Conservation (phyloP, 2,113 vertebrate genomes). For the Parus major region DNA sequence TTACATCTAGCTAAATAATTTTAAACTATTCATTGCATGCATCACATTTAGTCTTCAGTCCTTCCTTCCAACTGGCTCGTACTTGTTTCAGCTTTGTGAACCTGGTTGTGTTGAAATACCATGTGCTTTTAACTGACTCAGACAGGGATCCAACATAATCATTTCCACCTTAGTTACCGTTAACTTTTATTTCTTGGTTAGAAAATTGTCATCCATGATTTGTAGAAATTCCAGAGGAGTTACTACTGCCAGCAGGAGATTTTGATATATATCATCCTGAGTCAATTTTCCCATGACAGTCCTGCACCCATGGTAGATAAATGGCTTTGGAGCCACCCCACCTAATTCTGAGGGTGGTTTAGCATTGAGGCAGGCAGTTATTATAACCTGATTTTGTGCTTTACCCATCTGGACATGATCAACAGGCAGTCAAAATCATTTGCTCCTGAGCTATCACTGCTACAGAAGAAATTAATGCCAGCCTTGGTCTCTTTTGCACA, state of each 20-base stretch:
- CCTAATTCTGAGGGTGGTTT: background rate
- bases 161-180: background rate
- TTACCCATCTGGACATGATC: background rate
- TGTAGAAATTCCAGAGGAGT: slow-evolving; percentile 26
- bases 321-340: background rate
- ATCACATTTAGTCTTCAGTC: background rate
- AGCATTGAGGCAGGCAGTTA: background rate
- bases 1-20: background rate
- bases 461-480: background rate
- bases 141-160: slow-evolving; percentile 4
- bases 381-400: background rate
- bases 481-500: background rate
- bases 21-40: background rate
- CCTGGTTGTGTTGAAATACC: background rate
- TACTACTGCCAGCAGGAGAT: background rate
- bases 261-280: background rate
- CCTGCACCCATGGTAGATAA: background rate
- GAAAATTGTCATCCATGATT: slow-evolving; percentile 28
- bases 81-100: background rate
- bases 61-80: background rate
- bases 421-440: background rate
- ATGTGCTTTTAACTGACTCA: slow-evolving; percentile 10
- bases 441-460: background rate
- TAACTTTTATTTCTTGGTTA: slow-evolving; percentile 16
- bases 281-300: background rate